A percentile compares a stretch with the other conserved stretches of the same genome.
These are phyloP conservation scores for Callosobruchus maculatus DNA, from an alignment of 2,888 invertebrate species.

Conservation along the genomic window DNA sequence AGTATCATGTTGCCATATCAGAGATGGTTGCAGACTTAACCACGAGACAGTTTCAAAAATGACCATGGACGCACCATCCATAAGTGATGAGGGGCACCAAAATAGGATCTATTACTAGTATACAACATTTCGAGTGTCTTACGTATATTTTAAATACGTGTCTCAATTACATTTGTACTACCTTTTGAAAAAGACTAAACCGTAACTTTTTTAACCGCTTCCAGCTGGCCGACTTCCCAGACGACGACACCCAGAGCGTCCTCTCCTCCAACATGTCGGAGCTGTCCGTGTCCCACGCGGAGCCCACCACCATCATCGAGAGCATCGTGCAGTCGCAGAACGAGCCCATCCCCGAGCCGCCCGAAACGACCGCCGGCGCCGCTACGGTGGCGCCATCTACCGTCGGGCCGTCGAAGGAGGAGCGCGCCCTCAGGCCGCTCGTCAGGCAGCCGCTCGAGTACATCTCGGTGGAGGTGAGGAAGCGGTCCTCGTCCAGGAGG, in stretches of 20 bases:
- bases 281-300: conserved; percentile 66
- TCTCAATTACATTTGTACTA: too few species aligned
- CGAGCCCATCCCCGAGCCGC: conserved; percentile 36
- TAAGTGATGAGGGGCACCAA: too few species aligned
- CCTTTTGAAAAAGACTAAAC: too few species aligned
- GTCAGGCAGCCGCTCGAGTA: conserved; percentile 74
- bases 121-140: too few species aligned
- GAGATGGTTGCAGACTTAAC: too few species aligned
- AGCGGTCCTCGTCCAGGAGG: conserved; percentile 64
- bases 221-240: conserved; percentile 52
- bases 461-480: conserved; percentile 59
- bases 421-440: conserved; percentile 60
- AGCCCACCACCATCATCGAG: conserved; percentile 59
- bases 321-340: conserved; percentile 50
- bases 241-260: conserved; percentile 72
- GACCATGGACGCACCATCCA: too few species aligned
- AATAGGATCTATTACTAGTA: too few species aligned
- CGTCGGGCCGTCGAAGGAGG: conserved; percentile 28
- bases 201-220: too few species aligned
- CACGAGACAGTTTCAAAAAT: too few species aligned
- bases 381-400: conserved; percentile 6
- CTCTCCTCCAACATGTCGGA: conserved; percentile 73
- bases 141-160: too few species aligned
- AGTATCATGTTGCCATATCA: too few species aligned
- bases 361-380: conserved; percentile 20